A percentile compares a stretch with the other conserved stretches of the same genome.
phyloP scores from a whole-genome alignment of 2,113 vertebrate genomes.

The Ctenodactylus gundi region DNA sequence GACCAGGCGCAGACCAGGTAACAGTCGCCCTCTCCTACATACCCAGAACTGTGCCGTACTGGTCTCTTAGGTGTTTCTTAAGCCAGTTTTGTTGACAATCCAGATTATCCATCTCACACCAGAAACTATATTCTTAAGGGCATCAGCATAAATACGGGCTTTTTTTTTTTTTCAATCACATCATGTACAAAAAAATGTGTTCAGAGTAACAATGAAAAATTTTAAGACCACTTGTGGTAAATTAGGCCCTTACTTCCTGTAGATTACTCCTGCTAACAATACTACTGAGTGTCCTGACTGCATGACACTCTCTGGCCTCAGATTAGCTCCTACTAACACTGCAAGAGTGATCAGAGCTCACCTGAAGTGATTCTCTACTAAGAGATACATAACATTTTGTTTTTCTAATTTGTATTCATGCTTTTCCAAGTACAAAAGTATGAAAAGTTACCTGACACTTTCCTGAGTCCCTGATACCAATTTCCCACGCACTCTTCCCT shows the following conservation, averaged over 20 bases:
- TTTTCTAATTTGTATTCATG: not conserved
- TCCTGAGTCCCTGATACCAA: not conserved
- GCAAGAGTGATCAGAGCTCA: not conserved
- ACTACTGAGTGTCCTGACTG: not conserved
- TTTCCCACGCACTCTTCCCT: not conserved
- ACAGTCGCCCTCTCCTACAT: too few species aligned
- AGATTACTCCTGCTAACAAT: not conserved
- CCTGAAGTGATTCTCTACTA: not conserved
- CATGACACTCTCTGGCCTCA: not conserved
- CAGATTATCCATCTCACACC: not conserved
- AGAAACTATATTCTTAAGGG: not conserved
- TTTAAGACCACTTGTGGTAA: not conserved
- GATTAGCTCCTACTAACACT: not conserved
- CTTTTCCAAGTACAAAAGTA: not conserved
- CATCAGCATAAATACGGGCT: not conserved
- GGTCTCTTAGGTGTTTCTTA: too few species aligned
- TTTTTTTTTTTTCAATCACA: not conserved
- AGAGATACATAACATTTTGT: not conserved
- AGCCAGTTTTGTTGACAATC: too few species aligned
- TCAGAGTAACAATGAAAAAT: not conserved
- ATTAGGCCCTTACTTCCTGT: not conserved
- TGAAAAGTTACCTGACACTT: not conserved
- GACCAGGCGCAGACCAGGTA: too few species aligned
- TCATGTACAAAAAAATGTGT: not conserved
- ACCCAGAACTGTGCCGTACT: too few species aligned